Conservation (phyloP, 2,888 invertebrate genomes). For the Agonopterix heracliana region DNA sequence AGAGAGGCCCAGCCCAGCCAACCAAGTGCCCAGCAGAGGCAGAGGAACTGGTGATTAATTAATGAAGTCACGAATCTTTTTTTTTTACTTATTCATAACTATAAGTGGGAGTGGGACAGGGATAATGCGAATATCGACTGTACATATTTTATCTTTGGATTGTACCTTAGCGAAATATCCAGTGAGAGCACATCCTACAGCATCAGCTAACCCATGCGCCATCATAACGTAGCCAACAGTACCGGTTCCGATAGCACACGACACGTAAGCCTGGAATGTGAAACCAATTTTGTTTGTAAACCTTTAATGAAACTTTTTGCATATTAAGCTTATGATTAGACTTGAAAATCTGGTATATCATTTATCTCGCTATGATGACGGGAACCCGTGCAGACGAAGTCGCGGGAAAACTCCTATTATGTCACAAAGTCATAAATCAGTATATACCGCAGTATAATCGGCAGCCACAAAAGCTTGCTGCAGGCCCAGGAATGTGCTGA, state of each 20-base stretch:
- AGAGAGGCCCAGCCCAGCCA: too few species aligned
- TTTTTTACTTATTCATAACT: too few species aligned
- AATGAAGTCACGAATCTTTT: too few species aligned
- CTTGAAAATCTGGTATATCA: too few species aligned
- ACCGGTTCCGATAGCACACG: slow-evolving; percentile 78
- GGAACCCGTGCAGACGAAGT: too few species aligned
- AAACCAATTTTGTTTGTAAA: neutral
- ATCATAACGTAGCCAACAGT: slow-evolving; percentile 84
- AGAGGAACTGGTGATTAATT: too few species aligned
- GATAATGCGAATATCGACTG: neutral
- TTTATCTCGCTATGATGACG: too few species aligned
- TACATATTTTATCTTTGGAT: neutral
- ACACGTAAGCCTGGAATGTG: slow-evolving; percentile 67
- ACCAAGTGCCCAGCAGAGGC: too few species aligned
- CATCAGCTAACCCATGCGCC: slow-evolving; percentile 78
- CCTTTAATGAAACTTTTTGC: neutral
- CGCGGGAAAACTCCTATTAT: too few species aligned
- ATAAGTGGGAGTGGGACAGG: too few species aligned
- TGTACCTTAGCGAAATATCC: slow-evolving; percentile 57
- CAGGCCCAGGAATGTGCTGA: slow-evolving; percentile 81
- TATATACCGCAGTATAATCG: slow-evolving; percentile 64
- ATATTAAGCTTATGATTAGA: too few species aligned
- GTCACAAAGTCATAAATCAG: too few species aligned
- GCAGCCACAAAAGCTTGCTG: slow-evolving; percentile 82
- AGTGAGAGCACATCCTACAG: slow-evolving; percentile 72